Evolutionary conservation across 2,113 vertebrate species (phyloP).

Genomic region (Excalfactoria chinensis): DNA sequence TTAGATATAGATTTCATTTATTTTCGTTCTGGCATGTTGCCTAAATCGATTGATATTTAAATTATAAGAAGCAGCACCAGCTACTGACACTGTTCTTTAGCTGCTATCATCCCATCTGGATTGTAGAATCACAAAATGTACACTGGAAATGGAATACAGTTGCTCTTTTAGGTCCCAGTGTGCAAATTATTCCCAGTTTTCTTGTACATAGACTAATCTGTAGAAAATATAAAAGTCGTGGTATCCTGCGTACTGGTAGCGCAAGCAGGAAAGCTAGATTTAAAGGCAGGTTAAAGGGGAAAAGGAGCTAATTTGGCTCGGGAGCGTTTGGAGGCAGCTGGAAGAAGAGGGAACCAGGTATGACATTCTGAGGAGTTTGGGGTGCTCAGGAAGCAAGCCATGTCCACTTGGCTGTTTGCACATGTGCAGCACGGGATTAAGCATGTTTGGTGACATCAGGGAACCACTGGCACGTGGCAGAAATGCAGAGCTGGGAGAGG

Average conservation of each 20-base stretch:
- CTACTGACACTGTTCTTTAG: neutral
- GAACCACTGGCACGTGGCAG: neutral
- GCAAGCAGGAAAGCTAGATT: neutral
- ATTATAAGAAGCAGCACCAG: neutral
- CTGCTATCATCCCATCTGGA: neutral
- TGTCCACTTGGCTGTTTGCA: fast-evolving
- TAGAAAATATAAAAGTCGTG: neutral
- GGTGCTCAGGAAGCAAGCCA: neutral
- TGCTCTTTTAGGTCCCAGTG: neutral
- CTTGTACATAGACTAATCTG: neutral
- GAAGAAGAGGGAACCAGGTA: neutral
- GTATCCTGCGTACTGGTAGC: neutral
- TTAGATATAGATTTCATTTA: neutral
- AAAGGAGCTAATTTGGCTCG: neutral
- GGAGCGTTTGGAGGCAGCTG: neutral
- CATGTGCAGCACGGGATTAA: neutral
- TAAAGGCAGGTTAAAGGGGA: neutral
- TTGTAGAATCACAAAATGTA: neutral
- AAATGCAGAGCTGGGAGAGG: neutral
- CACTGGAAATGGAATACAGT: neutral
- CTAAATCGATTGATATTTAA: neutral
- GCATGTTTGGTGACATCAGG: neutral
- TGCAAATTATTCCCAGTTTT: neutral
- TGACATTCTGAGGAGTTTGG: neutral
- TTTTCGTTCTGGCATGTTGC: neutral